Evolutionary conservation across 2,888 invertebrate species (phyloP), one percentile per base, ranked within the genome.

Genomic region (Drosophila crucigera): DNA sequence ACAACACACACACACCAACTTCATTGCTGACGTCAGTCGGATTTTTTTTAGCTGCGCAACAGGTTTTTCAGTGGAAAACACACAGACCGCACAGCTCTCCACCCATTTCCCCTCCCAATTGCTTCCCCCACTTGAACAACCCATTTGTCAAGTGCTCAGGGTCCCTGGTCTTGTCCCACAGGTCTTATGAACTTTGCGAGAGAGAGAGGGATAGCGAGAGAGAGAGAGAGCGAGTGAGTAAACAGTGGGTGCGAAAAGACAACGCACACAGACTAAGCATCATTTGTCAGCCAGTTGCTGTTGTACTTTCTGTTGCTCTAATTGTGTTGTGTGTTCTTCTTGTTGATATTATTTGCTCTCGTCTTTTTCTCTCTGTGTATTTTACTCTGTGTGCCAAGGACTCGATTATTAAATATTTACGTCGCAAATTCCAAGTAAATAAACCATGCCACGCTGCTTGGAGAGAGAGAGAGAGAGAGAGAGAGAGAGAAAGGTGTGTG

Each of bases 331-430:
- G 22, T 16, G 22, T 31, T 30, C 30, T 41, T 74, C 31, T 68
- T 71, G 58, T 50, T 70, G 52, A 68, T 53, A 52, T 60, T 63
- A 39, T 35, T 35, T 56, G 60, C 53, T 16, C 16, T 28, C 31
- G 16, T 22, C 39, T 14, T 10, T 33, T 14, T n/a, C 41, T 49
- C 37, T 31, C 47, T 47, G 10, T 30, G 11, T 16, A 49, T 58
- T 28, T 52, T 11, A 10, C 28, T 56, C 37, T 67, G 33, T 75
- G 63, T 76, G 68, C 76, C 88, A 88, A 82, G 90, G 83, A 80
- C 83, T 82, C 60, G 69, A 66, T 78, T 74, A 78, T 89, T 72
- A 84, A 90, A 90, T 88, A 90, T 85, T 88, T 80, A 85, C 70
- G 65, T 67, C 58, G 73, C 76, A 76, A 72, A 76, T 70, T 65